phyloP scores from a whole-genome alignment of 2,797 vertebrate species.

The Acanthurus tractus region DNA sequence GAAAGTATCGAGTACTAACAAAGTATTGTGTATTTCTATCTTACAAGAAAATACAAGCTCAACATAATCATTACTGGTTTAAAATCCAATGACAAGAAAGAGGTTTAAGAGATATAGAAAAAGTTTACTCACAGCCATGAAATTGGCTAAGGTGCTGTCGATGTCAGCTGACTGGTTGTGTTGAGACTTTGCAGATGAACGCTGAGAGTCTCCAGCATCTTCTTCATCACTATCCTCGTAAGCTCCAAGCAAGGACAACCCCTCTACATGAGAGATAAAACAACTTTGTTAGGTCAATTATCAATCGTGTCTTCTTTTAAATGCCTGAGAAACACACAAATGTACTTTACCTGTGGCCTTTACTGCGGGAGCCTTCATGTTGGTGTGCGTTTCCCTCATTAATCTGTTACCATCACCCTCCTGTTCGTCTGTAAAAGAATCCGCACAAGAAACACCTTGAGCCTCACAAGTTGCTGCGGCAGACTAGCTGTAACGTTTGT shows the following conservation, averaged over 20 bases:
- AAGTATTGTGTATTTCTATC: background rate
- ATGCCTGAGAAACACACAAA: background rate
- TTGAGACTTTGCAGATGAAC: conserved; percentile 79
- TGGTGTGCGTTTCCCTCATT: conserved; percentile 74
- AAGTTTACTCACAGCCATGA: conserved; percentile 92
- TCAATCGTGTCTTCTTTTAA: too few relatives aligned
- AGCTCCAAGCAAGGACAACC: conserved; percentile 94
- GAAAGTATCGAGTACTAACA: background rate
- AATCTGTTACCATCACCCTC: conserved; percentile 86
- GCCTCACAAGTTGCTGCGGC: background rate
- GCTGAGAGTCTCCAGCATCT: conserved; percentile 79
- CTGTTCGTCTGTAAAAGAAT: conserved; percentile 86
- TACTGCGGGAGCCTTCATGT: conserved; percentile 86
- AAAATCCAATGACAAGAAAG: background rate
- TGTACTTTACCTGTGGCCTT: conserved; percentile 91
- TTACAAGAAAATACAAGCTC: too few relatives aligned
- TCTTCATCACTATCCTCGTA: conserved; percentile 98
- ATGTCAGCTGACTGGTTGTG: conserved; percentile 90
- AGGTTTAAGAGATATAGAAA: background rate
- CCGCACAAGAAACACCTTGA: background rate
- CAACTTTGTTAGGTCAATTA: background rate
- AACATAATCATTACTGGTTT: background rate
- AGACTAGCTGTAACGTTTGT: background rate
- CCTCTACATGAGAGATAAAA: conserved; percentile 82
- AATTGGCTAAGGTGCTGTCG: conserved; percentile 96